Evolutionary conservation across 1,140 invertebrate species (phyloP).

Genomic region (Mizuhopecten yessoensis): DNA sequence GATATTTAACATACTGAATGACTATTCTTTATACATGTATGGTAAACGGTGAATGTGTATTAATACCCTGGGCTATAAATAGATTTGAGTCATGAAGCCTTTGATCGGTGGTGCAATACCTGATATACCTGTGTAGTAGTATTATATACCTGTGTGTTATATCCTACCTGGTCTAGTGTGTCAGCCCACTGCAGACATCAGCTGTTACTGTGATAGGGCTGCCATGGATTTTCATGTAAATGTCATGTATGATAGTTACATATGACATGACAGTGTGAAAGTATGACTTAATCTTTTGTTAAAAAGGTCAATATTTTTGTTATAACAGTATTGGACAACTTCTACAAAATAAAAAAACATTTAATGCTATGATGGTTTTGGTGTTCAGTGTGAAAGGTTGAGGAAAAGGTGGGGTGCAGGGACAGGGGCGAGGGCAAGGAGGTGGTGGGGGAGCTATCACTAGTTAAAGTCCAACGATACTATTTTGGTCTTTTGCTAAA

Average conservation of each 20-base stretch:
- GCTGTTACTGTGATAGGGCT: neutral
- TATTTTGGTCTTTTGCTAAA: no score
- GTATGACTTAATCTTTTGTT: neutral
- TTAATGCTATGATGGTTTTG: no score
- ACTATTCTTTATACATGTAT: neutral
- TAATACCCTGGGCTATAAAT: neutral
- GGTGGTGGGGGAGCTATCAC: no score
- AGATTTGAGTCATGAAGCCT: neutral
- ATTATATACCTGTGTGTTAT: neutral
- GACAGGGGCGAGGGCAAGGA: no score
- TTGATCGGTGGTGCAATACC: neutral
- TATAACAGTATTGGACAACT: no score
- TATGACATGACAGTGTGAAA: neutral
- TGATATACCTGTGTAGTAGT: neutral
- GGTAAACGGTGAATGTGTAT: neutral
- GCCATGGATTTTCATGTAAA: neutral
- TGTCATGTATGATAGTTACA: neutral
- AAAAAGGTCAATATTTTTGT: no score
- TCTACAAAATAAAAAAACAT: no score
- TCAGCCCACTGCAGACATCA: neutral
- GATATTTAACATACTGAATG: no score
- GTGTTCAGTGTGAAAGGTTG: no score
- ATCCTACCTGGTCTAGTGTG: neutral
- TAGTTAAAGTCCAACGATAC: no score
- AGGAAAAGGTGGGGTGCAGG: no score